Evolutionary conservation across 2,797 vertebrate species (phyloP).

Genomic region (Potorous gilbertii): DNA sequence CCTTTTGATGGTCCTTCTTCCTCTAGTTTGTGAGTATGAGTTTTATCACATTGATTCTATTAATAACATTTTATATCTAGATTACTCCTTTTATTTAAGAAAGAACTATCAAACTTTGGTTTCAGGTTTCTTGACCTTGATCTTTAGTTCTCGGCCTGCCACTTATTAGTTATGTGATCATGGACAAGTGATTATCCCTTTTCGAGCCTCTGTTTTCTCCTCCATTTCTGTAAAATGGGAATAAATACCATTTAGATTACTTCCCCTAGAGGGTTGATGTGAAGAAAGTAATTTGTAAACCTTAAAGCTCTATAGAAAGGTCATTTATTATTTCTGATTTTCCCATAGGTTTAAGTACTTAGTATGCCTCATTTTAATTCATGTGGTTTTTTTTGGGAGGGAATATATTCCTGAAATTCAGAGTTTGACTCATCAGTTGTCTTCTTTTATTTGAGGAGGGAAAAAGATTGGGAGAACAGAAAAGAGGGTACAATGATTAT

Average conservation of each 20-base stretch:
- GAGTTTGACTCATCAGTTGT: conserved; percentile 43
- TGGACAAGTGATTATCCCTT: background rate
- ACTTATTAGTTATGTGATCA: background rate
- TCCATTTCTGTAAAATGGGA: background rate
- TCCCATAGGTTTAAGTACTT: background rate
- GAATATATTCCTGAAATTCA: conserved; percentile 33
- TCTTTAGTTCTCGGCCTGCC: background rate
- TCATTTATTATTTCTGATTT: background rate
- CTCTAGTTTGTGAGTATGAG: background rate
- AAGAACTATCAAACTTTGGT: background rate
- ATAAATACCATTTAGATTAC: background rate
- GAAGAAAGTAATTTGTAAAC: background rate
- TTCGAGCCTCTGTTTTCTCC: background rate
- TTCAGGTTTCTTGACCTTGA: background rate
- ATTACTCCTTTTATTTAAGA: background rate
- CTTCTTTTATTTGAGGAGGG: conserved; percentile 27
- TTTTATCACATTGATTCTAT: conserved; percentile 19
- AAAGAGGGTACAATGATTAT: conserved; percentile 27
- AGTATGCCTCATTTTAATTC: conserved; percentile 45
- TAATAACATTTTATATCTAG: background rate
- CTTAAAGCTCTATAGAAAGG: background rate
- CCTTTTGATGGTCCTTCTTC: background rate
- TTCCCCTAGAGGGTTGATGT: background rate
- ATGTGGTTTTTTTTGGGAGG: background rate
- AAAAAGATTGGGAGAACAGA: background rate